Evolutionary conservation across 2,888 invertebrate genomes (phyloP).

Genomic region (Thereva nobilitata): DNA sequence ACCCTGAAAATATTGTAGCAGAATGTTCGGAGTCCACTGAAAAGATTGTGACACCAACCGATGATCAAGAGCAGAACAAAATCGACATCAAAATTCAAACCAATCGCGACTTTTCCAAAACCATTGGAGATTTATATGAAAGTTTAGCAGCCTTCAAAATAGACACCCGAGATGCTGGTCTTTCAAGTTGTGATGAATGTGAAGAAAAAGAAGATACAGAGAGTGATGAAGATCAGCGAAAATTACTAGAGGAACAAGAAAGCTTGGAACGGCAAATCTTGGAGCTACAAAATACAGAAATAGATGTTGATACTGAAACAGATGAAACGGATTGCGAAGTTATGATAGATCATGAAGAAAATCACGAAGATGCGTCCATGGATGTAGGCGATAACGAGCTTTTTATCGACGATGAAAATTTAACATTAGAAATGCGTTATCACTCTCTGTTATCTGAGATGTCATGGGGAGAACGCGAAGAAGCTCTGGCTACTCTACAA

Average conservation of each 20-base stretch:
- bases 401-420: constrained; percentile 50
- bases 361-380: constrained; percentile 43
- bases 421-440: constrained; percentile 69
- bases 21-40: constrained; percentile 29
- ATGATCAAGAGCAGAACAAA: constrained; percentile 48
- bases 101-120: constrained; percentile 57
- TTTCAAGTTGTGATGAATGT: constrained; percentile 62
- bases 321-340: constrained; percentile 67
- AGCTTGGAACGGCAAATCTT: constrained; percentile 74
- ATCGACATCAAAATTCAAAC: constrained; percentile 59
- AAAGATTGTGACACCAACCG: constrained; percentile 35
- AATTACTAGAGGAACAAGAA: constrained; percentile 77
- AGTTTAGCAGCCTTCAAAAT: constrained; percentile 48
- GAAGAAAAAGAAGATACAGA: constrained; percentile 60
- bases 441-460: constrained; percentile 72
- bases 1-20: constrained; percentile 2
- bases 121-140: constrained; percentile 57
- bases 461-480: constrained; percentile 85
- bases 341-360: constrained; percentile 52
- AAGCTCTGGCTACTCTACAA: constrained; percentile 76
- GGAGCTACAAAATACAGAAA: constrained; percentile 71
- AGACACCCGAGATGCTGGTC: constrained; percentile 42
- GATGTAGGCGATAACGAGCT: constrained; percentile 13
- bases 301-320: constrained; percentile 80
- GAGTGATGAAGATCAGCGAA: constrained; percentile 73